Conservation (phyloP, 2,113 vertebrate genomes). For the Danio rerio region GRCz12tu NC_133176.1:55019001-55019500, state of each 20-base stretch:
- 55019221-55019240: background rate
- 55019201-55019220: background rate
- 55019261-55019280: background rate
- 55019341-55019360: background rate
- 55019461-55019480: background rate
- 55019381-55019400: background rate
- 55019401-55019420: background rate
- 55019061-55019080: background rate
- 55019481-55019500: conserved; percentile 9
- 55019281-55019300: background rate
- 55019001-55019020: no score
- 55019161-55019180: no score
- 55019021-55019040: background rate
- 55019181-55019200: background rate
- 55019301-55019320: background rate
- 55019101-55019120: background rate
- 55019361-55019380: conserved; percentile 28
- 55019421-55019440: conserved; percentile 16
- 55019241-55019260: background rate
- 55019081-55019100: background rate
- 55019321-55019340: conserved; percentile 5
- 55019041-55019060: background rate
- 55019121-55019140: background rate
- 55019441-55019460: background rate
- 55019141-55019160: background rate